Evolutionary conservation across 2,113 vertebrate genomes (phyloP).

Genomic region (Oncorhynchus mykiss): DNA sequence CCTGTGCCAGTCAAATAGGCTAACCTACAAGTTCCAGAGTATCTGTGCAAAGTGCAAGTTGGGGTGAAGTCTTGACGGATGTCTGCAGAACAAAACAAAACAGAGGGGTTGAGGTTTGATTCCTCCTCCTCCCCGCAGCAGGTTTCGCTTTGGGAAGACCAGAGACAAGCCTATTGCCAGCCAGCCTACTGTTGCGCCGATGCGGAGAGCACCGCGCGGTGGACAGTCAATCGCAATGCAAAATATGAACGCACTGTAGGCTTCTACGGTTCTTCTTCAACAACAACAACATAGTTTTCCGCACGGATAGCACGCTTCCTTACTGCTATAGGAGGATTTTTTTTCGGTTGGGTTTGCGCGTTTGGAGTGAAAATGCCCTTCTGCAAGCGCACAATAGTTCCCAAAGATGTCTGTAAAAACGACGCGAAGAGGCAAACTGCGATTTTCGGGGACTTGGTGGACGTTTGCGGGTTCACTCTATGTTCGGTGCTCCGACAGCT

Average conservation of each 20-base stretch:
- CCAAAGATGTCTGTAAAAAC: constrained; percentile 70
- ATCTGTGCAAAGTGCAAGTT: not conserved
- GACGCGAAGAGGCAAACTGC: constrained; percentile 40
- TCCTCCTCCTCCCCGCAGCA: constrained; percentile 20
- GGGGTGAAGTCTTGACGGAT: too few relatives aligned
- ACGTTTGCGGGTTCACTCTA: constrained; percentile 71
- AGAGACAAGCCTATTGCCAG: not conserved
- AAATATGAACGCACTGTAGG: constrained; percentile 52
- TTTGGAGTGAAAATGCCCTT: constrained; percentile 69
- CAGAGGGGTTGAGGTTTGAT: too few relatives aligned
- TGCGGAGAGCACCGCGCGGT: constrained; percentile 46
- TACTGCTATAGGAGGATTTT: not conserved
- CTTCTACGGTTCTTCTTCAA: constrained; percentile 41
- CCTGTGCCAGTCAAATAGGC: not conserved
- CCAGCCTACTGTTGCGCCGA: not conserved
- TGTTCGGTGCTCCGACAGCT: constrained; percentile 75
- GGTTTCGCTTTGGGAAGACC: constrained; percentile 23
- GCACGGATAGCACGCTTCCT: constrained; percentile 20
- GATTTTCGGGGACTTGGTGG: constrained; percentile 66
- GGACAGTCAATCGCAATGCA: constrained; percentile 42
- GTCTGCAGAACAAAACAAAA: not conserved
- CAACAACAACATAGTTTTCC: constrained; percentile 42
- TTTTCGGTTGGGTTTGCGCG: not conserved
- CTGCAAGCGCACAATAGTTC: constrained; percentile 72
- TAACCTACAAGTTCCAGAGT: not conserved